Evolutionary conservation across 2,888 invertebrate genomes (phyloP), one percentile per base, ranked within the genome.

Genomic region (Cephus sareptanus): DNA sequence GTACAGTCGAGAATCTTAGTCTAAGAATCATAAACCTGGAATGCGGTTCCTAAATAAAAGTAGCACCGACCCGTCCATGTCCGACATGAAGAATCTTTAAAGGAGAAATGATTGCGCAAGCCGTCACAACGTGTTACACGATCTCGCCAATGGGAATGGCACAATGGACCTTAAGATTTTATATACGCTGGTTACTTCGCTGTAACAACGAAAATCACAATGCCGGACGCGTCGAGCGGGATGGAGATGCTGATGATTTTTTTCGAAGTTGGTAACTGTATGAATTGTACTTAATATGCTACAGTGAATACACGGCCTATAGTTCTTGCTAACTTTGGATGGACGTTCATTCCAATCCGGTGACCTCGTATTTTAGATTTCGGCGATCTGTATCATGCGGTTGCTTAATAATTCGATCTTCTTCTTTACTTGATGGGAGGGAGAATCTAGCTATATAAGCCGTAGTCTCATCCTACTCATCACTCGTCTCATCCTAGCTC

Each of bases 331-430:
- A 56, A 56, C 23, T 56, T 56, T 23, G 56, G 56, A 23, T 56
- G 23, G 56, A 56, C 56, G 56, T 56, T 56, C 75, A 78, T 78
- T 75, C 76, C 35, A 34, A 71, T 69, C 78, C 56, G 73, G 71
- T 78, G 78, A 78, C 78, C 78, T 78, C 78, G 78, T 75, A 75
- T 78, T 68, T 76, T 30, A 56, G 74, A 78, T 78, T 78, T 78
- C 78, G 78, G 78, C 78, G 78, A 78, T 78, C 78, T 78, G 78
- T 78, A 78, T 78, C 78, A 76, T 37, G 78, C 34, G 37, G 75
- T 78, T 78, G 75, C 78, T 76, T 76, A 78, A 78, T 75, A 78
- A 78, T 78, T 78, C 75, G 73, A 78, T 78, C 78, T 78, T 78
- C 78, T 76, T 78, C 78, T 75, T 34, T 56, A 23, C 15, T 23